Evolutionary conservation across 2,113 vertebrate genomes (phyloP).

Genomic region (Danionella cerebrum): DNA sequence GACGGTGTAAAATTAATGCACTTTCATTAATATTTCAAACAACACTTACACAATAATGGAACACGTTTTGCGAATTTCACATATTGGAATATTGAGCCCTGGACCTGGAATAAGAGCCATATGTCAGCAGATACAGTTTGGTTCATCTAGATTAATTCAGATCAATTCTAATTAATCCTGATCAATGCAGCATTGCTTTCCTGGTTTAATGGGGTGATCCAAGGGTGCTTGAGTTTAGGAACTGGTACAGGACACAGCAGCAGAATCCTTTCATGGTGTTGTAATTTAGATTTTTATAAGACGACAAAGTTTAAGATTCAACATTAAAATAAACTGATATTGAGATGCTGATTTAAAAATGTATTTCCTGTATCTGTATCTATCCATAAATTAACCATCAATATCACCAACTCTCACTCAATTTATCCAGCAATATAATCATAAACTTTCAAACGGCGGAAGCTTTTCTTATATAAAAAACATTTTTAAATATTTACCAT

Average conservation of each 20-base stretch:
- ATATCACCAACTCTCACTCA: too few species aligned
- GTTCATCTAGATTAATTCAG: slow-evolving; percentile 53
- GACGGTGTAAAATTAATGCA: too few species aligned
- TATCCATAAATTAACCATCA: too few species aligned
- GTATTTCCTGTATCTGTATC: too few species aligned
- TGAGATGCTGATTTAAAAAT: too few species aligned
- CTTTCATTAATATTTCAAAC: not conserved
- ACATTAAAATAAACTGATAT: too few species aligned
- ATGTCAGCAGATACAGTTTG: slow-evolving; percentile 26
- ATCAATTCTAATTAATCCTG: slow-evolving; percentile 62
- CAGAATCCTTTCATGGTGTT: not conserved
- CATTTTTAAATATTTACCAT: too few species aligned
- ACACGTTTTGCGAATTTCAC: not conserved
- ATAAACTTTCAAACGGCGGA: too few species aligned
- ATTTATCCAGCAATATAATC: too few species aligned
- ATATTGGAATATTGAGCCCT: slow-evolving; percentile 25
- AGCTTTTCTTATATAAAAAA: too few species aligned
- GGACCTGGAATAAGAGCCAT: slow-evolving; percentile 30
- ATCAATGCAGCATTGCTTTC: slow-evolving; percentile 49
- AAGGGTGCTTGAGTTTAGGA: slow-evolving; percentile 50
- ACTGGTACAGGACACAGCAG: slow-evolving; percentile 7
- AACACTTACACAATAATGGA: slow-evolving; percentile 1
- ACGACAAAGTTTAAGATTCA: not conserved
- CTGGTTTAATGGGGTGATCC: slow-evolving; percentile 30
- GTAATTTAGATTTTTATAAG: not conserved